phyloP scores from a whole-genome alignment of 2,888 invertebrate species.

The Ferdinandea cuprea region DNA sequence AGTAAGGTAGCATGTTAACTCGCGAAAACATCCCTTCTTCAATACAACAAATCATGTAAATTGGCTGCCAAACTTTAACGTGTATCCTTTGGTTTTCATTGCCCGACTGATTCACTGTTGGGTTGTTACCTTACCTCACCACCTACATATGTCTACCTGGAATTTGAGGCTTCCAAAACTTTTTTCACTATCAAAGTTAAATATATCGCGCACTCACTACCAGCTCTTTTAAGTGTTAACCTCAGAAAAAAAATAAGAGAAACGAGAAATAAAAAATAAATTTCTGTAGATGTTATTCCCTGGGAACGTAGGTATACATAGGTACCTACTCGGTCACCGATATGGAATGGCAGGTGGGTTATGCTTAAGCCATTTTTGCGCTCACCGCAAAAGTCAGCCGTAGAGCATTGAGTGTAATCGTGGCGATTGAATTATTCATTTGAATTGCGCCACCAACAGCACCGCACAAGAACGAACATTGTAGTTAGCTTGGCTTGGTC shows the following conservation, averaged over 20 bases:
- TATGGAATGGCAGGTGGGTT: constrained; percentile 3
- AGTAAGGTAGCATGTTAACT: not conserved
- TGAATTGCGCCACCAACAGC: constrained; percentile 21
- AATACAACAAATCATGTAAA: constrained; percentile 50
- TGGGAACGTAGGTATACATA: constrained; percentile 16
- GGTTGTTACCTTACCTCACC: not conserved
- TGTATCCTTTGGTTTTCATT: constrained; percentile 18
- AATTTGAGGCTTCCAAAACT: not conserved
- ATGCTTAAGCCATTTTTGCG: not conserved
- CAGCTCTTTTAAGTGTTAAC: constrained; percentile 3
- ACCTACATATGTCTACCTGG: not conserved
- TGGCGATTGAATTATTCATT: constrained; percentile 67
- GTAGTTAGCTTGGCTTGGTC: not conserved
- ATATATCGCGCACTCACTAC: not conserved
- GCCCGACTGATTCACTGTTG: constrained; percentile 14
- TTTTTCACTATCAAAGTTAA: constrained; percentile 1
- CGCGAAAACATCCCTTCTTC: constrained; percentile 26
- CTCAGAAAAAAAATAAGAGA: not conserved
- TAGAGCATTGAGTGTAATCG: constrained; percentile 53
- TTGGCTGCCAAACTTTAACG: constrained; percentile 52
- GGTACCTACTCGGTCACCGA: not conserved
- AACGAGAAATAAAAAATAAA: constrained; percentile 39
- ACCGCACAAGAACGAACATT: not conserved
- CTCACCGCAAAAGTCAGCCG: constrained; percentile 50
- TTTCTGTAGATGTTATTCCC: constrained; percentile 13